Evolutionary conservation across 2,113 vertebrate species (phyloP).

Genomic region (Meles meles): DNA sequence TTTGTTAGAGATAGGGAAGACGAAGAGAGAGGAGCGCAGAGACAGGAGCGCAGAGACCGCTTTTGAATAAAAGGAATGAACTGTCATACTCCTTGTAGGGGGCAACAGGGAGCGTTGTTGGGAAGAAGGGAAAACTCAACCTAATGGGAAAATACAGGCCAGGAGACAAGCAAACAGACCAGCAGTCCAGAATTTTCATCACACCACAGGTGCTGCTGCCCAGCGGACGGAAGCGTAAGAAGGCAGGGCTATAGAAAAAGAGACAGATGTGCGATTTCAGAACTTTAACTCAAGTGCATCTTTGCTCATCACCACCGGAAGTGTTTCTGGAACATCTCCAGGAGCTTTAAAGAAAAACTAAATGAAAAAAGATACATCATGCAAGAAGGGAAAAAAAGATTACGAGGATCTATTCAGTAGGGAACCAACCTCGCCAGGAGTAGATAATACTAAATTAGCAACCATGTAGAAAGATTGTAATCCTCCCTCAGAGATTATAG

Average conservation of each 20-base stretch:
- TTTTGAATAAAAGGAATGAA: background rate
- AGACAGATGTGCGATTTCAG: background rate
- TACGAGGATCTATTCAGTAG: background rate
- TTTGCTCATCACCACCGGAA: background rate
- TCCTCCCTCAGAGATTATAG: background rate
- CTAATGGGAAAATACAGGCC: background rate
- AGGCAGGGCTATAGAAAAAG: background rate
- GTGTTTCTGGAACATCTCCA: background rate
- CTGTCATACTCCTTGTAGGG: background rate
- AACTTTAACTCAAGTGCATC: background rate
- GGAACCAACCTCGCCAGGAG: background rate
- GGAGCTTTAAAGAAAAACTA: background rate
- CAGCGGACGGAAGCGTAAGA: background rate
- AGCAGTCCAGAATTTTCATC: background rate
- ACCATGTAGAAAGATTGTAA: background rate
- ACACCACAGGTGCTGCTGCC: background rate
- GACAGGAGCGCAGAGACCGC: background rate
- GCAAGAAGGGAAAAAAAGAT: background rate
- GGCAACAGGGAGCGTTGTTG: background rate
- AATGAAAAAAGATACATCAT: background rate
- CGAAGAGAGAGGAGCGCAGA: background rate
- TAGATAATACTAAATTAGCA: background rate
- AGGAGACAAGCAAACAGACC: background rate
- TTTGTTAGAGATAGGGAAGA: background rate
- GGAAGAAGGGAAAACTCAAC: background rate